Evolutionary conservation across 2,113 vertebrate genomes (phyloP).

Genomic region (Romanogobio albipinnatus): DNA sequence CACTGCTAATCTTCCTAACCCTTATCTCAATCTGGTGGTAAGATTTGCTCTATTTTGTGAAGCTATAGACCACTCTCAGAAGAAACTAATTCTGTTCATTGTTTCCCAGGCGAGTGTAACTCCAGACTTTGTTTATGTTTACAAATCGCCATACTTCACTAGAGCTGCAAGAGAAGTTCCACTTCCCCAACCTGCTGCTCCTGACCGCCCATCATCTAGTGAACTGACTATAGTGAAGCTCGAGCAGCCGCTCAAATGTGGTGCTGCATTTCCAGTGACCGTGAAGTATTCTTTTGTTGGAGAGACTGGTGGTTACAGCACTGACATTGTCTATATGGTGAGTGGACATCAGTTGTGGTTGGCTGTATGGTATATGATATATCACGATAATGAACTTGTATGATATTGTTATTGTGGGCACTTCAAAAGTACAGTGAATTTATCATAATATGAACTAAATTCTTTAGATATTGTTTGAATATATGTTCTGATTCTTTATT

Average conservation of each 20-base stretch:
- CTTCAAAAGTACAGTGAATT: too few relatives aligned
- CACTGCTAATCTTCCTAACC: neutral
- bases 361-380: too few relatives aligned
- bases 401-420: too few relatives aligned
- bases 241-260: constrained; percentile 59
- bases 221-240: constrained; percentile 58
- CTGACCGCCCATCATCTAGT: constrained; percentile 55
- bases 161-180: neutral
- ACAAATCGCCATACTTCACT: constrained; percentile 21
- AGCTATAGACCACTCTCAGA: too few relatives aligned
- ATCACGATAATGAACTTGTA: too few relatives aligned
- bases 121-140: rapidly evolving
- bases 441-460: too few relatives aligned
- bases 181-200: neutral
- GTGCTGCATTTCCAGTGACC: neutral
- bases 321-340: constrained; percentile 69
- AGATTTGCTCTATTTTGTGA: too few relatives aligned
- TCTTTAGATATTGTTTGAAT: too few relatives aligned
- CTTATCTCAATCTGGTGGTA: constrained; percentile 8
- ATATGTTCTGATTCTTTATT: too few relatives aligned
- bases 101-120: constrained; percentile 51
- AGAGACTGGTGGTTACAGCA: constrained; percentile 47
- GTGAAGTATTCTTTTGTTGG: constrained; percentile 63
- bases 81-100: neutral
- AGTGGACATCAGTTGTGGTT: constrained; percentile 19